phyloP scores from a whole-genome alignment of 2,888 invertebrate genomes.

The Ferdinandea cuprea region DNA sequence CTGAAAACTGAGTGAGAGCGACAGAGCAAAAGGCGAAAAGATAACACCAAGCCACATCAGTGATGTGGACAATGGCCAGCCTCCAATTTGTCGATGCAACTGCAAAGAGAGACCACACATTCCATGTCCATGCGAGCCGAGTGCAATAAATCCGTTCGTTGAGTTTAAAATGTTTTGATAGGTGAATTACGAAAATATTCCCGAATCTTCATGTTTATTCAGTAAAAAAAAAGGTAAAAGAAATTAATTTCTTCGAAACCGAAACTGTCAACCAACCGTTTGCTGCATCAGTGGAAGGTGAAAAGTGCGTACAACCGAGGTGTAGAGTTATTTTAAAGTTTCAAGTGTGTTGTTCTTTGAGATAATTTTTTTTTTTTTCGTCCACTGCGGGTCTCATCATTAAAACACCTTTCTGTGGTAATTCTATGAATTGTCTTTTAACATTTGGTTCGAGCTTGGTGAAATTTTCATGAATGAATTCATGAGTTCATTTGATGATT shows the following conservation, averaged over 20 bases:
- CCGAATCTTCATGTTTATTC: slow-evolving; percentile 59
- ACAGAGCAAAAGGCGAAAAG: slow-evolving; percentile 54
- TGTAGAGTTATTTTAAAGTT: slow-evolving; percentile 59
- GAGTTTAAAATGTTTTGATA: slow-evolving; percentile 63
- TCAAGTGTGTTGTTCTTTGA: slow-evolving; percentile 72
- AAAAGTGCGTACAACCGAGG: slow-evolving; percentile 39
- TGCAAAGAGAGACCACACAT: slow-evolving; percentile 33
- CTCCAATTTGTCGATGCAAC: slow-evolving; percentile 65
- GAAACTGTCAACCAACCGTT: slow-evolving; percentile 65
- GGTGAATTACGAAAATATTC: slow-evolving; percentile 72
- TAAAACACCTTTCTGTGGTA: slow-evolving; percentile 38
- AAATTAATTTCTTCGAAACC: slow-evolving; percentile 72
- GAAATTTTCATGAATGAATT: slow-evolving; percentile 72
- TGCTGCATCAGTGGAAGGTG: slow-evolving; percentile 4
- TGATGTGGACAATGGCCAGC: slow-evolving; percentile 56
- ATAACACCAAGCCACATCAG: slow-evolving; percentile 41
- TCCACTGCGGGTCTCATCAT: slow-evolving; percentile 15
- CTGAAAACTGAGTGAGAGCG: slow-evolving; percentile 11
- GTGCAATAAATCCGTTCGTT: slow-evolving; percentile 55
- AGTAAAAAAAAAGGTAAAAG: slow-evolving; percentile 68
- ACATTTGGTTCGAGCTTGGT: slow-evolving; percentile 14
- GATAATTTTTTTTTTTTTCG: slow-evolving; percentile 48
- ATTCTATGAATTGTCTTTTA: not conserved
- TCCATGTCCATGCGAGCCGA: slow-evolving; percentile 4
- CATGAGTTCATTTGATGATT: slow-evolving; percentile 57